Conservation (phyloP, 2,888 invertebrate species). For the Lamellibrachia satsuma region DNA sequence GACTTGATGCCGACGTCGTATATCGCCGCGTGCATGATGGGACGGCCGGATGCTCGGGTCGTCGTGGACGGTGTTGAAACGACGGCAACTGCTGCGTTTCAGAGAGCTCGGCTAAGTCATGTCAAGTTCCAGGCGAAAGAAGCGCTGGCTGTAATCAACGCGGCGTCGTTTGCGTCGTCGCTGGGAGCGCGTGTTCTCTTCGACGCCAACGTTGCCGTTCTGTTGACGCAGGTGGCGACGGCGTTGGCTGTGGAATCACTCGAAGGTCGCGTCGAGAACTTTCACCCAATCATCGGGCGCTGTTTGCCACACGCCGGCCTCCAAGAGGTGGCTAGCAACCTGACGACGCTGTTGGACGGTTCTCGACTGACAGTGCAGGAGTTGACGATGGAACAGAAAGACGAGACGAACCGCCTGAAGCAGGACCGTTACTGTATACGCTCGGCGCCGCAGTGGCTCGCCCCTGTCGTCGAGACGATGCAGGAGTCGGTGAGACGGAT, state of each 20-base stretch:
- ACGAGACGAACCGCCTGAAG: slow-evolving; percentile 36
- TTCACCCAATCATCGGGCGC: slow-evolving; percentile 40
- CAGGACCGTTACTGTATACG: slow-evolving; percentile 45
- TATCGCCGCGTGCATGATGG: slow-evolving; percentile 46
- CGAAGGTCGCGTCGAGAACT: slow-evolving; percentile 40
- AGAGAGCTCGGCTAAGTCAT: slow-evolving; percentile 37
- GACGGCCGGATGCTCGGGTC: slow-evolving; percentile 25
- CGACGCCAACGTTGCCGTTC: slow-evolving; percentile 36
- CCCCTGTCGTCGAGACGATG: slow-evolving; percentile 41
- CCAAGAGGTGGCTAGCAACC: slow-evolving; percentile 38
- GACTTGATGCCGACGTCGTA: slow-evolving; percentile 50
- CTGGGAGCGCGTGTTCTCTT: slow-evolving; percentile 40
- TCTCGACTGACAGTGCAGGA: slow-evolving; percentile 35
- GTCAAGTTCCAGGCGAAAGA: slow-evolving; percentile 46
- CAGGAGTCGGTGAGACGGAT: slow-evolving; percentile 34
- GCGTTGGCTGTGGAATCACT: slow-evolving; percentile 28
- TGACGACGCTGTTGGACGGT: slow-evolving; percentile 35
- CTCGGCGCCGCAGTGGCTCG: slow-evolving; percentile 45
- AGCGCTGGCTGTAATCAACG: slow-evolving; percentile 46
- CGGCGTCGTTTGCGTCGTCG: slow-evolving; percentile 42
- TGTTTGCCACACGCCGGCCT: slow-evolving; percentile 43
- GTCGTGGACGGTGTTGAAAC: neutral
- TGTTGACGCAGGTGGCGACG: slow-evolving; percentile 40
- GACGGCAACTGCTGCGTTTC: slow-evolving; percentile 40
- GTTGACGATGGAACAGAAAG: slow-evolving; percentile 31